Evolutionary conservation across 2,888 invertebrate genomes (phyloP).

Genomic region (Frankliniella intonsa): DNA sequence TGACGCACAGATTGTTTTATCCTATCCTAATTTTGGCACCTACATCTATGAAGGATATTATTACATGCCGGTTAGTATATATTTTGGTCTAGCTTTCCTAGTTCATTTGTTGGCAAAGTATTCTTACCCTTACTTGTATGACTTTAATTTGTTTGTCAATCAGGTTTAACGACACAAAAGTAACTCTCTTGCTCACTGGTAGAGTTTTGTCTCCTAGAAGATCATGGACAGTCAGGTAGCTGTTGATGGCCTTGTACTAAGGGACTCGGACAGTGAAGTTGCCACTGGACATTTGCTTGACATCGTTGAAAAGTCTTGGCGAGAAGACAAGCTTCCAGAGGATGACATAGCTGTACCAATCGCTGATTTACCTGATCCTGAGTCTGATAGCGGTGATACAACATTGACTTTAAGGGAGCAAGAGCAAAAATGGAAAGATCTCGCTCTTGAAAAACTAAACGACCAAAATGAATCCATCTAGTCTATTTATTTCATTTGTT

Average conservation of each 20-base stretch:
- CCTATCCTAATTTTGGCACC: too few relatives aligned
- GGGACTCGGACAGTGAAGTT: constrained; percentile 62
- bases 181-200: too few relatives aligned
- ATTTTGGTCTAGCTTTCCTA: too few relatives aligned
- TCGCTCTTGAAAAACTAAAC: constrained; percentile 52
- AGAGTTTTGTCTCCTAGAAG: not conserved
- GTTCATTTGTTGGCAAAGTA: too few relatives aligned
- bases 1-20: too few relatives aligned
- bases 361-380: constrained; percentile 86
- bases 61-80: too few relatives aligned
- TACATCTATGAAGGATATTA: too few relatives aligned
- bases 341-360: constrained; percentile 82
- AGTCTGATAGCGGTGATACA: constrained; percentile 87
- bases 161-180: too few relatives aligned
- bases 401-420: constrained; percentile 85
- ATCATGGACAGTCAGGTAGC: not conserved
- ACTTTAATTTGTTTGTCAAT: too few relatives aligned
- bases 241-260: not conserved
- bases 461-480: constrained; percentile 49
- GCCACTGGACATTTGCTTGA: constrained; percentile 72
- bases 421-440: constrained; percentile 68
- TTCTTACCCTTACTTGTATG: too few relatives aligned
- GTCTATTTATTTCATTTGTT: not conserved
- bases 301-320: constrained; percentile 82
- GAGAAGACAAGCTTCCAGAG: constrained; percentile 72